These are phyloP conservation scores for Terrapene triunguis DNA, from an alignment of 2,113 vertebrate species.

Conservation along the genomic window DNA sequence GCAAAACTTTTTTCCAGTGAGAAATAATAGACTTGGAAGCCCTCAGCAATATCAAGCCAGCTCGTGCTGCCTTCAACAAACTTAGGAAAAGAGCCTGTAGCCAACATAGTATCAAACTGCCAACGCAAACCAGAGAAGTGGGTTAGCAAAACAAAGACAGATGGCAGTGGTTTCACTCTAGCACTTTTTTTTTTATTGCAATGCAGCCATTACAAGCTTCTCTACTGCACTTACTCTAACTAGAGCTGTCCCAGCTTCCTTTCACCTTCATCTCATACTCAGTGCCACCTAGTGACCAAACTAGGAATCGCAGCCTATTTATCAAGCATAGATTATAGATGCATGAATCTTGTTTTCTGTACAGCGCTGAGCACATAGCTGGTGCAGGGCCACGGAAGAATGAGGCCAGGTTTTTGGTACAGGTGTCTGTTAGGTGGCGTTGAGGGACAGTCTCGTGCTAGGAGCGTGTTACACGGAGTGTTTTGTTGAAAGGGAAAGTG, in stretches of 20 bases:
- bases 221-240: neutral
- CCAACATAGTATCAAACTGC: conserved; percentile 39
- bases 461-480: neutral
- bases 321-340: neutral
- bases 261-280: neutral
- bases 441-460: neutral
- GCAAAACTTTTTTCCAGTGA: conserved; percentile 61
- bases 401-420: neutral
- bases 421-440: neutral
- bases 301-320: neutral
- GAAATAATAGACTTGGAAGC: conserved; percentile 58
- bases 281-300: neutral
- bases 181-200: neutral
- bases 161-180: conserved; percentile 65
- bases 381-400: neutral
- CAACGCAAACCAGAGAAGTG: conserved; percentile 67
- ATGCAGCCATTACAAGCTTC: conserved; percentile 9
- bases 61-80: conserved; percentile 50
- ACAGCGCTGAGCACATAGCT: neutral
- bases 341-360: neutral
- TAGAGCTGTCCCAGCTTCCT: neutral
- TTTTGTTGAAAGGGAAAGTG: neutral
- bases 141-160: conserved; percentile 77
- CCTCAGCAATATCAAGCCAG: conserved; percentile 4
- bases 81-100: conserved; percentile 37